Evolutionary conservation across 2,888 invertebrate species (phyloP).

Genomic region (Pasiphila rectangulata): DNA sequence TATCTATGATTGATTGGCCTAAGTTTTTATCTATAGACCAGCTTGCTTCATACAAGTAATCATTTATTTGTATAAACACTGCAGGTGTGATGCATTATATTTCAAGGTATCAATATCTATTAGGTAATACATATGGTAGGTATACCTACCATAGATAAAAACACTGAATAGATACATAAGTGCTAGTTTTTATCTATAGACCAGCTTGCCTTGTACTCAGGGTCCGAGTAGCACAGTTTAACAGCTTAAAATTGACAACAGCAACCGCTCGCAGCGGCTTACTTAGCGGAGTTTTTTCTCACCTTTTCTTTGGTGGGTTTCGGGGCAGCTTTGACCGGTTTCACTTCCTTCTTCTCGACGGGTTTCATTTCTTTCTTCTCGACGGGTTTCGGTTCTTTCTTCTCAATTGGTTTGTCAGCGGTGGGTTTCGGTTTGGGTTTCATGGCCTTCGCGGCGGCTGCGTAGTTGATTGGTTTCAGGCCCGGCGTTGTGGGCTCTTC

Average conservation of each 20-base stretch:
- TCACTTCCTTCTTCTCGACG: slow-evolving; percentile 36
- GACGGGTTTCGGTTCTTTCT: slow-evolving; percentile 24
- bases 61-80: too few relatives aligned
- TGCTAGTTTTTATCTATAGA: too few relatives aligned
- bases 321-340: background rate
- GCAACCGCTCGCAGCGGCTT: slow-evolving; percentile 26
- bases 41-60: too few relatives aligned
- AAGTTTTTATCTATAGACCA: too few relatives aligned
- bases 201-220: too few relatives aligned
- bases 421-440: slow-evolving; percentile 56
- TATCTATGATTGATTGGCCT: too few relatives aligned
- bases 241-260: background rate
- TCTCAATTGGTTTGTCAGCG: slow-evolving; percentile 35
- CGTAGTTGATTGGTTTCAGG: slow-evolving; percentile 71
- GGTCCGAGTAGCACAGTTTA: slow-evolving; percentile 1
- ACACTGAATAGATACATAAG: too few relatives aligned
- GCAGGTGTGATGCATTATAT: too few relatives aligned
- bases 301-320: slow-evolving; percentile 26
- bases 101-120: too few relatives aligned
- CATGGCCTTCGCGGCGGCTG: slow-evolving; percentile 70
- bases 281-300: slow-evolving; percentile 68
- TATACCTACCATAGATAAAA: too few relatives aligned
- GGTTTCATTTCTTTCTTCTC: slow-evolving; percentile 26
- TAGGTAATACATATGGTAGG: too few relatives aligned
- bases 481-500: slow-evolving; percentile 46